These are phyloP conservation scores for Sesamia nonagrioides DNA, from an alignment of 1,140 invertebrate species.

Conservation along the genomic window DNA sequence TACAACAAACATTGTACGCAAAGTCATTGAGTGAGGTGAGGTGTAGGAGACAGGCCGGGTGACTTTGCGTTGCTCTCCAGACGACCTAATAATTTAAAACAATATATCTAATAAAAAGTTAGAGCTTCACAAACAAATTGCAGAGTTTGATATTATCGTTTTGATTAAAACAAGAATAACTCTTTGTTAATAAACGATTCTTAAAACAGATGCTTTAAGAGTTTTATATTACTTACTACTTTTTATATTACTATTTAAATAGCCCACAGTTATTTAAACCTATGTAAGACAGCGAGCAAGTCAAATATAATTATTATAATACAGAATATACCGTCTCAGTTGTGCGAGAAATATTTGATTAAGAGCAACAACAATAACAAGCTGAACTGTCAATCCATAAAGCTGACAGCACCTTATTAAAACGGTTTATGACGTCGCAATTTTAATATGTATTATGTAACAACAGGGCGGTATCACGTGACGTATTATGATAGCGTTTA, in stretches of 20 bases:
- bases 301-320: background rate
- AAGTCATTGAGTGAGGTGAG: conserved; percentile 65
- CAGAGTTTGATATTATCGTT: conserved; percentile 21
- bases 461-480: conserved; percentile 33
- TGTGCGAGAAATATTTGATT: conserved; percentile 9
- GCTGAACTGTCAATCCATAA: conserved; percentile 19
- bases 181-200: conserved; percentile 3
- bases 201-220: background rate
- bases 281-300: background rate
- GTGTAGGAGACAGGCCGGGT: conserved; percentile 65
- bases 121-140: conserved; percentile 31
- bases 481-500: conserved; percentile 56
- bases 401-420: conserved; percentile 25
- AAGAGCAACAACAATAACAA: conserved; percentile 18
- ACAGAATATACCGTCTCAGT: background rate
- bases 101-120: conserved; percentile 53
- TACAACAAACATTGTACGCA: conserved; percentile 49
- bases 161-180: conserved; percentile 11
- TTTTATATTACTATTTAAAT: background rate
- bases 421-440: conserved; percentile 22
- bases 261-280: background rate
- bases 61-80: conserved; percentile 78
- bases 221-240: background rate
- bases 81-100: conserved; percentile 71
- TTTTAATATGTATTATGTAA: conserved; percentile 34